These are phyloP conservation scores for Actenoides hombroni DNA, from an alignment of 2,113 vertebrate genomes.

Conservation along the genomic window DNA sequence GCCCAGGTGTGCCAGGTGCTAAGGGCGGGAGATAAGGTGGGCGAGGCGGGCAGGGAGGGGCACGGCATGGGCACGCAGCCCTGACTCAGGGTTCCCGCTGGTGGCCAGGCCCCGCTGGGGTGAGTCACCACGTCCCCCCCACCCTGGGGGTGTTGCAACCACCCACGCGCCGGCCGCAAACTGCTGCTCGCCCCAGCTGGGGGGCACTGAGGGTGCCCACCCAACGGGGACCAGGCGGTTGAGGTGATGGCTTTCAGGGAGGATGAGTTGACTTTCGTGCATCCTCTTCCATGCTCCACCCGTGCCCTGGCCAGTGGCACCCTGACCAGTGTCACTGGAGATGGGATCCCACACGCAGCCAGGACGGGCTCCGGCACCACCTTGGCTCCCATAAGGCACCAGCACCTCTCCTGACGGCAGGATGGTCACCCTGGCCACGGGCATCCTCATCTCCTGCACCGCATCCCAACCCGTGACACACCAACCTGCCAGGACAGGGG, in stretches of 20 bases:
- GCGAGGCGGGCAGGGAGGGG: constrained; percentile 61
- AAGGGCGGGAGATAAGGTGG: constrained; percentile 68
- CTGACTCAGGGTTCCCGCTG: constrained; percentile 59
- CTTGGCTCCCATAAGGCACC: background rate
- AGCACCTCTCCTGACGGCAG: no score
- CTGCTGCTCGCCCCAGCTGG: background rate
- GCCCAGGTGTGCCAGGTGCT: constrained; percentile 63
- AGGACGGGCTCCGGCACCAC: background rate
- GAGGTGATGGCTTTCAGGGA: background rate
- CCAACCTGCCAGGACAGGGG: background rate
- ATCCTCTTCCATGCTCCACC: background rate
- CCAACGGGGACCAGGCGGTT: accelerated
- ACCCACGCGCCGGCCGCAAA: background rate
- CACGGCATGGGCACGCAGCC: constrained; percentile 44
- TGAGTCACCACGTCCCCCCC: constrained; percentile 40
- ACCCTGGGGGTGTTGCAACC: constrained; percentile 53
- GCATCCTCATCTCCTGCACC: background rate
- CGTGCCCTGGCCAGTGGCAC: background rate
- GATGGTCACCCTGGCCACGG: background rate
- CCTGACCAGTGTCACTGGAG: background rate
- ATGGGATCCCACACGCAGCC: accelerated
- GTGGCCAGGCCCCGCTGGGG: constrained; percentile 24
- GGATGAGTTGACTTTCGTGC: background rate
- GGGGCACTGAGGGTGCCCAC: background rate
- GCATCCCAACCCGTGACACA: accelerated